phyloP scores from a whole-genome alignment of 1,140 invertebrate genomes.

The Laodelphax striatellus region DNA sequence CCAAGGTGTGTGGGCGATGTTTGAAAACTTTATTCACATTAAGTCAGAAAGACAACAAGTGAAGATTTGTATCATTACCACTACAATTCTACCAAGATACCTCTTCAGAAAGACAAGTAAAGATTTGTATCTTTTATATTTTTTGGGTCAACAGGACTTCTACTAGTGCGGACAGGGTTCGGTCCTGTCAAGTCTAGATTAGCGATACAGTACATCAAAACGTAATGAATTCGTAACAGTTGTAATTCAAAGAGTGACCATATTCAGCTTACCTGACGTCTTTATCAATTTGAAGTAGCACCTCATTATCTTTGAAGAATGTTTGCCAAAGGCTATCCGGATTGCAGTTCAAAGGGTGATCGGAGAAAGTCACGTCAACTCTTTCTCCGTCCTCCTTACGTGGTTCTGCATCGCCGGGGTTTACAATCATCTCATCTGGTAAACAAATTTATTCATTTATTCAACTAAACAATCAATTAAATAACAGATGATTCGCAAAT shows the following conservation, averaged over 20 bases:
- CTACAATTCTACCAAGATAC: too few species aligned
- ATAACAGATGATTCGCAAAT: too few species aligned
- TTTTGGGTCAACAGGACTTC: background rate
- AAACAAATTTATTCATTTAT: conserved; percentile 16
- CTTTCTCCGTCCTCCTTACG: conserved; percentile 32
- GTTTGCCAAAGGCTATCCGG: conserved; percentile 89
- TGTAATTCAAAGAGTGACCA: too few species aligned
- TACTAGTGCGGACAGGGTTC: background rate
- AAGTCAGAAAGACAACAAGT: too few species aligned
- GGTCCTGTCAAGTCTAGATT: background rate
- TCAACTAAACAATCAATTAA: background rate
- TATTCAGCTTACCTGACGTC: conserved; percentile 62
- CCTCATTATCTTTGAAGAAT: conserved; percentile 94
- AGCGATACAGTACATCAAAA: background rate
- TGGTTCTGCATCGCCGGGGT: conserved; percentile 47
- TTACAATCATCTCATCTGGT: conserved; percentile 70
- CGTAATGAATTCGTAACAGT: too few species aligned
- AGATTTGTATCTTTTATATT: background rate
- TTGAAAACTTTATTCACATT: too few species aligned
- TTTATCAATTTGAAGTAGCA: conserved; percentile 92
- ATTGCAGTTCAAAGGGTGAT: conserved; percentile 88
- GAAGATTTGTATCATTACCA: too few species aligned
- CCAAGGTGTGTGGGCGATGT: too few species aligned
- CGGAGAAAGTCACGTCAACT: conserved; percentile 44
- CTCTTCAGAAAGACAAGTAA: too few species aligned